Conservation (phyloP, 2,888 invertebrate species). For the Palloptera scutellata region DNA sequence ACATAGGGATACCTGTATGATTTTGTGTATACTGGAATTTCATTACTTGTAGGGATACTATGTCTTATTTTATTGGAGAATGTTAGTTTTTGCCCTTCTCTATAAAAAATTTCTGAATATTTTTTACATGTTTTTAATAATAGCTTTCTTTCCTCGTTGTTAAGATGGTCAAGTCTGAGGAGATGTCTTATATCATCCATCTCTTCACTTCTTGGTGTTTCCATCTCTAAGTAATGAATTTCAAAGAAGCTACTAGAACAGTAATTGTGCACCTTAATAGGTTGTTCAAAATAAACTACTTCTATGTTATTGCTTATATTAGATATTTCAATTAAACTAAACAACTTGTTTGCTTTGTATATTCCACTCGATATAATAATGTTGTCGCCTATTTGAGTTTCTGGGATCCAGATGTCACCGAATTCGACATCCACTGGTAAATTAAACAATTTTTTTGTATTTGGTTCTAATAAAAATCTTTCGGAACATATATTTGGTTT, state of each 20-base stretch:
- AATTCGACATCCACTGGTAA: no score
- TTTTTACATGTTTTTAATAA: constrained; percentile 8
- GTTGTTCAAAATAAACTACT: no score
- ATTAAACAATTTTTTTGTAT: not conserved
- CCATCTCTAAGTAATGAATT: no score
- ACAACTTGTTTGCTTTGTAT: constrained; percentile 1
- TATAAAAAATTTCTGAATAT: constrained; percentile 6
- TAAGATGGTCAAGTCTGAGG: constrained; percentile 1
- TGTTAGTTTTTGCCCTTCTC: not conserved
- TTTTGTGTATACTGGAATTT: constrained; percentile 33
- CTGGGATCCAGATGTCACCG: no score
- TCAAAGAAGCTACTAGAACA: no score
- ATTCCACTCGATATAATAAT: constrained; percentile 14
- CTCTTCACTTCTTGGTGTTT: no score
- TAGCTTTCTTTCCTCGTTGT: not conserved
- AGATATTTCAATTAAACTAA: not conserved
- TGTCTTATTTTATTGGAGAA: constrained; percentile 35
- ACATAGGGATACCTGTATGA: constrained; percentile 37
- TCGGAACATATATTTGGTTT: constrained; percentile 11
- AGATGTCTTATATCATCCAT: no score
- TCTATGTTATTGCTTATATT: not conserved
- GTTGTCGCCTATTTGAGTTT: not conserved
- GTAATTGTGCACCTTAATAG: no score
- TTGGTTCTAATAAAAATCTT: not conserved
- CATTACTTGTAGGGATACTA: constrained; percentile 26